A percentile compares a stretch with the other conserved stretches of the same genome.
phyloP scores from a whole-genome alignment of 2,113 vertebrate genomes.

The Strigops habroptila region DNA sequence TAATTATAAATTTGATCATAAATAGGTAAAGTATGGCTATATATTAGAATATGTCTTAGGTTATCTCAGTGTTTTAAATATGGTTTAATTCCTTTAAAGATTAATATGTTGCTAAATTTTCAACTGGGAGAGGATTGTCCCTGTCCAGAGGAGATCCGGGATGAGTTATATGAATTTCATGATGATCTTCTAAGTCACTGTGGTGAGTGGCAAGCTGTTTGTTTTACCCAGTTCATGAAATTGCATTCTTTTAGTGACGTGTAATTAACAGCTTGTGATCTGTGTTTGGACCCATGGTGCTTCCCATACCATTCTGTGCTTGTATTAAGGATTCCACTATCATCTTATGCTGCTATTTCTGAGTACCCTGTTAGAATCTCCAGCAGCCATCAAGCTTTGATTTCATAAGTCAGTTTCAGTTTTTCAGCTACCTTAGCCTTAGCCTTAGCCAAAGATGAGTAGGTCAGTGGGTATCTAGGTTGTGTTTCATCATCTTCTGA shows the following conservation, averaged over 20 bases:
- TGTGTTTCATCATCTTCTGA: not conserved
- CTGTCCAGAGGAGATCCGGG: slow-evolving; percentile 92
- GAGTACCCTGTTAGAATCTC: not conserved
- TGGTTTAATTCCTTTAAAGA: slow-evolving; percentile 73
- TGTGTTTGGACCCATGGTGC: not conserved
- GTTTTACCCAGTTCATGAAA: not conserved
- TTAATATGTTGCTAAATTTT: slow-evolving; percentile 97
- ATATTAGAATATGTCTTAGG: not conserved
- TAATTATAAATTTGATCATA: not conserved
- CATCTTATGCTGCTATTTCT: not conserved
- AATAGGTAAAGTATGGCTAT: not conserved
- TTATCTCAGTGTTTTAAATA: not conserved
- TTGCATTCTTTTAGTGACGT: not conserved
- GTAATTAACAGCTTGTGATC: not conserved
- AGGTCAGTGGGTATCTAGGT: not conserved
- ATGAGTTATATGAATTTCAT: slow-evolving; percentile 92
- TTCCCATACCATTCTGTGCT: not conserved
- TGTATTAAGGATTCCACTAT: not conserved
- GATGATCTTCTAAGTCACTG: slow-evolving; percentile 93
- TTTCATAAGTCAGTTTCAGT: not conserved
- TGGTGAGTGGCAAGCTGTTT: slow-evolving; percentile 72
- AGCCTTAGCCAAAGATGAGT: not conserved
- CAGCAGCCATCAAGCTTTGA: not conserved
- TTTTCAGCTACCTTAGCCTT: not conserved
- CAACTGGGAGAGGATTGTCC: slow-evolving; percentile 94